Evolutionary conservation across 2,113 vertebrate species (phyloP).

Genomic region (Porphyrio hochstetteri): DNA sequence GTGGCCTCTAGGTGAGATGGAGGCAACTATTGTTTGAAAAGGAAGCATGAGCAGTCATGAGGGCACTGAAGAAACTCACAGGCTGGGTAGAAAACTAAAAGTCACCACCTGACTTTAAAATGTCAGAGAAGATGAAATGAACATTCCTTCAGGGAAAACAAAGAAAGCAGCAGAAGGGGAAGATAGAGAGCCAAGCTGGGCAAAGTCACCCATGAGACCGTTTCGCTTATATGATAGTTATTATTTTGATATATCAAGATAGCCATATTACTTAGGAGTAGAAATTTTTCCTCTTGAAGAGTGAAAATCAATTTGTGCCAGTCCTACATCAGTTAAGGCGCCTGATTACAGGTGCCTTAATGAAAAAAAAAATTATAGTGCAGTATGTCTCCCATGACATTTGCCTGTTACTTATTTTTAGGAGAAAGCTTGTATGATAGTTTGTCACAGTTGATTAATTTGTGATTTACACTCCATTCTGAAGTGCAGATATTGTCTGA

Average conservation of each 20-base stretch:
- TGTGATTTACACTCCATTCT: neutral
- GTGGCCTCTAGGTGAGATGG: neutral
- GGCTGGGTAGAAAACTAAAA: neutral
- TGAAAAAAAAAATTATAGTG: neutral
- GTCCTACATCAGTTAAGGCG: neutral
- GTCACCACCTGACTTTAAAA: constrained; percentile 36
- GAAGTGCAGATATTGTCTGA: neutral
- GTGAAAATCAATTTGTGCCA: neutral
- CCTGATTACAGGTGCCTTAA: neutral
- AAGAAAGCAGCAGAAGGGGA: neutral
- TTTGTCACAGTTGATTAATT: neutral
- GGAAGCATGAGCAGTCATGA: neutral
- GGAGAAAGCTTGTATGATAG: neutral
- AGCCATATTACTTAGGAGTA: neutral
- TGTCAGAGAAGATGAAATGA: constrained; percentile 14
- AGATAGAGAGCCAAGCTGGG: neutral
- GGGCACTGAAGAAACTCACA: neutral
- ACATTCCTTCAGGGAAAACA: neutral
- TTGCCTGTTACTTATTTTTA: neutral
- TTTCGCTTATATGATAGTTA: neutral
- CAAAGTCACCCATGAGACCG: neutral
- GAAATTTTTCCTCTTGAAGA: neutral
- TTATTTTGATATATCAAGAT: neutral
- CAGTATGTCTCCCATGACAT: neutral
- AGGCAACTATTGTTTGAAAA: neutral